Evolutionary conservation across 2,113 vertebrate genomes (phyloP), one percentile per base, ranked within the genome.

Genomic region (Trematomus loennbergii): DNA sequence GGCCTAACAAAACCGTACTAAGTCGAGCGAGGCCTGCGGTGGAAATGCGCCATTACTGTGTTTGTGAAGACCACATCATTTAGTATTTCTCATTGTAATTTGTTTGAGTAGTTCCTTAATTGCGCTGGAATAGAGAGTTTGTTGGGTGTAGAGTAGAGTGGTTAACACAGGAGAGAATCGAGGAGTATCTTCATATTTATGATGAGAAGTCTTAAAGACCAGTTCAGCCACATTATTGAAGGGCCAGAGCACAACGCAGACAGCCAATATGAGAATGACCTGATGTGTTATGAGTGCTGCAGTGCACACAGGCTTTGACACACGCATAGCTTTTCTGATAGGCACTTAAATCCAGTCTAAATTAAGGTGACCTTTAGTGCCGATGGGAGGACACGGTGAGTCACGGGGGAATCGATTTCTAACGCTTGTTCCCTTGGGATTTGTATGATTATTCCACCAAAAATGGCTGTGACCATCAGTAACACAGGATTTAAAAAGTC

Each of bases 171-270:
- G 36, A 40, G 36, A 40, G 36, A 40, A 40, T 40, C 36, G 8
- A 40, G 36, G 5, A 40, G 36, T 5, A 7, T 40, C 36, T 40
- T 40, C 8, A 8, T 40, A 40, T 40, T 40, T 40, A 40, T 7
- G 5, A 5, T 40, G 36, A 40, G 5, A 40, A 40, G 36, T 40
- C 43, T 45, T 54, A 63, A 43, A n/a, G 60, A 25, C 20, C 18
- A 65, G n/a, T 79, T 72, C 29, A 12, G 29, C 46, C 20, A 55
- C 52, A 65, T 72, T 25, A 29, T 58, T 67, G 49, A 66, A 17
- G 43, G 1, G 49, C 12, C 46, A 12, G 40, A 50, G 25, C 18
- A 18, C 17, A 69, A 29, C 62, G 49, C 60, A 61, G 12, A 9
- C 17, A 59, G 66, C 73, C 53, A 36, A 64, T 33, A 55, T 64